These are phyloP conservation scores for Eupsittula cactorum DNA, from an alignment of 2,113 vertebrate genomes.

Conservation along the genomic window DNA sequence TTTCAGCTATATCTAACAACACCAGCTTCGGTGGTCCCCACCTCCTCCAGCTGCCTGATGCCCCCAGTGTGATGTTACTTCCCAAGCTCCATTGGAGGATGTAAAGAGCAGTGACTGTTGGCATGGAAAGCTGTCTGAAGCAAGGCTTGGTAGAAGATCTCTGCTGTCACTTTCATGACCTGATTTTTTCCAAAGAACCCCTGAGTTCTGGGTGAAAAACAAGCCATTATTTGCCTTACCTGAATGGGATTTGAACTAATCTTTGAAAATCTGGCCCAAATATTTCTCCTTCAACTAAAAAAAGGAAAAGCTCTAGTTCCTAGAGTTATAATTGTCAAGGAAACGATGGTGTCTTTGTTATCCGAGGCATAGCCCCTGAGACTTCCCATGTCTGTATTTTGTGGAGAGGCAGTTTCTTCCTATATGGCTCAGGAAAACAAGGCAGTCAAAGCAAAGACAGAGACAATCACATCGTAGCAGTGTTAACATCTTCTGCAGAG, in stretches of 20 bases:
- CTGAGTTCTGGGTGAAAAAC: not conserved
- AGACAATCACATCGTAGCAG: not conserved
- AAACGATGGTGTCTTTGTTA: not conserved
- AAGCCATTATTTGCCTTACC: accelerated
- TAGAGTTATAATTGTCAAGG: not conserved
- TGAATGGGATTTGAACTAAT: not conserved
- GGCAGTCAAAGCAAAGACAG: slow-evolving; percentile 8
- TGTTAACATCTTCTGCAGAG: not conserved
- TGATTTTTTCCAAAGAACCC: not conserved
- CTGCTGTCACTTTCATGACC: not conserved
- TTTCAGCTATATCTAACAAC: not conserved
- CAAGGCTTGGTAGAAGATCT: not conserved
- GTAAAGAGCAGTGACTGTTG: not conserved
- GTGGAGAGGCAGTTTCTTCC: not conserved
- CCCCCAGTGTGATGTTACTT: not conserved
- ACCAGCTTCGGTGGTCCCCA: not conserved
- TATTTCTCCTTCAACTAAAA: not conserved
- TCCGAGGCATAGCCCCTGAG: not conserved
- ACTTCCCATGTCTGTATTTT: not conserved
- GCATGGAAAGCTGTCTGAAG: not conserved
- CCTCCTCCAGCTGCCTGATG: not conserved
- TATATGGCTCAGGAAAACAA: slow-evolving; percentile 15
- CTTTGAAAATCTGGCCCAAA: slow-evolving; percentile 9
- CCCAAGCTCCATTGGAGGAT: not conserved
- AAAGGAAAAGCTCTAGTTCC: not conserved